Conservation (phyloP, 2,113 vertebrate genomes). For the Caranx ignobilis region DNA sequence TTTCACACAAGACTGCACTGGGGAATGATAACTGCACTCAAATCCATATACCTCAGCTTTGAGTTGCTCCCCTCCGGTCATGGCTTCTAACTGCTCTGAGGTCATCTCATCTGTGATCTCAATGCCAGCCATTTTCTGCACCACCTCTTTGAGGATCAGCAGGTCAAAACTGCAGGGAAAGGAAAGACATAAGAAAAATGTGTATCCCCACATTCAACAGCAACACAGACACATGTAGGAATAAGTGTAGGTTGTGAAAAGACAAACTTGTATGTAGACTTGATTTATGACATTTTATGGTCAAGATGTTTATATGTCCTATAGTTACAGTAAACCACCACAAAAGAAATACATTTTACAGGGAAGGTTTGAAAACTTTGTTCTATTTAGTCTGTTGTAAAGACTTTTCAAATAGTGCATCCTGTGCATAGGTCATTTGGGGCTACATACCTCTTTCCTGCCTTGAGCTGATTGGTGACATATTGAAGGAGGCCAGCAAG, state of each 20-base stretch:
- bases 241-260: not conserved
- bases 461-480: slow-evolving; percentile 98
- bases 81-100: slow-evolving; percentile 95
- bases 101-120: slow-evolving; percentile 99
- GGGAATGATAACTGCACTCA: not conserved
- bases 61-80: slow-evolving; percentile 98
- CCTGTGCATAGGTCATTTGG: not conserved
- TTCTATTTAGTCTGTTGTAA: no score
- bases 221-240: not conserved
- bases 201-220: not conserved
- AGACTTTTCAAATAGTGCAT: not conserved
- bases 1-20: not conserved
- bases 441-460: slow-evolving; percentile 92
- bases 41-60: slow-evolving; percentile 92
- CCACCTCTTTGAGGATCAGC: slow-evolving; percentile 98
- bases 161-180: slow-evolving; percentile 92
- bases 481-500: slow-evolving; percentile 97
- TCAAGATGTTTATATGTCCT: not conserved
- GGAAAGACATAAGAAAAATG: slow-evolving; percentile 2
- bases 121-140: slow-evolving; percentile 99
- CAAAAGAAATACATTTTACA: not conserved
- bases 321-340: no score
- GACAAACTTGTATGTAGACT: not conserved
- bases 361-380: not conserved
- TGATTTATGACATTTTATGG: not conserved